A percentile compares a stretch with the other conserved stretches of the same genome.
Evolutionary conservation across 2,113 vertebrate species (phyloP).

Genomic region (Brachyhypopomus occidentalis): DNA sequence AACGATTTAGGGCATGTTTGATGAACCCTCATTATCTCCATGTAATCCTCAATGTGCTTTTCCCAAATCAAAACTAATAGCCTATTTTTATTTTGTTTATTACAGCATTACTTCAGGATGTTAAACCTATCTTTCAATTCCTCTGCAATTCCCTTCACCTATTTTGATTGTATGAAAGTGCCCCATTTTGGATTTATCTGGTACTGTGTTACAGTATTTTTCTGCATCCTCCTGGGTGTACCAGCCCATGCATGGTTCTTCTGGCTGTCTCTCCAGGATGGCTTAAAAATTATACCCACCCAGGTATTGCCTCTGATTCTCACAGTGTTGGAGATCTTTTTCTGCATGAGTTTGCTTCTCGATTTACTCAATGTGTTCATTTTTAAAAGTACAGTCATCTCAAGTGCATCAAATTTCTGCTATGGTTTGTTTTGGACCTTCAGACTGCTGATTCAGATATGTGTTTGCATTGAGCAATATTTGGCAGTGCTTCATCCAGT

Average conservation of each 20-base stretch:
- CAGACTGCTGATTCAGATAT: neutral
- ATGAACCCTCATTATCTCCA: no score
- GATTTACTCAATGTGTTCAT: neutral
- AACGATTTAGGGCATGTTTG: no score
- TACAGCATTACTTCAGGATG: constrained; percentile 1
- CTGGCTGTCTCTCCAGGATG: constrained; percentile 17
- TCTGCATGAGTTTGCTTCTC: neutral
- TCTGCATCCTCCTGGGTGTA: constrained; percentile 31
- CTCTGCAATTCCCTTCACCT: neutral
- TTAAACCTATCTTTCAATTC: neutral
- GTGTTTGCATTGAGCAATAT: constrained; percentile 35
- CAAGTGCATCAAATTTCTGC: neutral
- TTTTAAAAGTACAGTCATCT: neutral
- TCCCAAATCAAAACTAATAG: no score
- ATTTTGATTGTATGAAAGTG: neutral
- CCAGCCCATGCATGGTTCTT: constrained; percentile 36
- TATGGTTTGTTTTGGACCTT: neutral
- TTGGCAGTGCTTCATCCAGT: no score
- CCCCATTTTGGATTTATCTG: neutral
- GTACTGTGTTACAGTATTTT: neutral
- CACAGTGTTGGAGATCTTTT: constrained; percentile 40
- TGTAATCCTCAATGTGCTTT: no score
- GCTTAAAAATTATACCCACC: constrained; percentile 22
- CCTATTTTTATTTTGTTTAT: neutral
- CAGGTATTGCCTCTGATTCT: constrained; percentile 25